Conservation (phyloP, 1,140 invertebrate species). For the Magallana gigas region DNA sequence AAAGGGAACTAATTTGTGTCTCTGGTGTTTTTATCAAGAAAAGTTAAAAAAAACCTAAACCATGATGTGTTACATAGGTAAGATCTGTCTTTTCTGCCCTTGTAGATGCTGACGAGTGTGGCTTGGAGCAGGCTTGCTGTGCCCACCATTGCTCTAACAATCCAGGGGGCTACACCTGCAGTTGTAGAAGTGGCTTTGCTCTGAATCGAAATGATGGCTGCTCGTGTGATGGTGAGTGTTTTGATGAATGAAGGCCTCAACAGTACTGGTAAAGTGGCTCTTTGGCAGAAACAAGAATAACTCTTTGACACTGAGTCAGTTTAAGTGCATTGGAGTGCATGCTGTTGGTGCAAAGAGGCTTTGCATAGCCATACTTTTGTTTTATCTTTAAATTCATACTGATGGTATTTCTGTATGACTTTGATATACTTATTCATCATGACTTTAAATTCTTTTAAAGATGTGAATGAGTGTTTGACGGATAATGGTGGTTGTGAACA, state of each 20-base stretch:
- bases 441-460: slow-evolving; percentile 76
- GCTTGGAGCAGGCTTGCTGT: slow-evolving; percentile 69
- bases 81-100: background rate
- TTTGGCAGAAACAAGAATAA: background rate
- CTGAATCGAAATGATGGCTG: slow-evolving; percentile 69
- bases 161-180: slow-evolving; percentile 73
- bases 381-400: background rate
- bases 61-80: too few species aligned
- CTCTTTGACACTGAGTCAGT: background rate
- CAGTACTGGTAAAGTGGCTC: background rate
- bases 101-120: slow-evolving; percentile 80
- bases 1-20: too few species aligned
- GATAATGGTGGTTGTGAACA: slow-evolving; percentile 86
- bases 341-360: background rate
- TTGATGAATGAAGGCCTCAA: too few species aligned
- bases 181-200: slow-evolving; percentile 70
- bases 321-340: background rate
- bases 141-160: slow-evolving; percentile 81
- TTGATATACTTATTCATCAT: too few species aligned
- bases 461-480: slow-evolving; percentile 93
- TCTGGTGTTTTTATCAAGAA: too few species aligned
- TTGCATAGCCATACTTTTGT: background rate
- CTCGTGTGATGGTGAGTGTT: slow-evolving; percentile 69
- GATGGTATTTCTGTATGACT: too few species aligned
- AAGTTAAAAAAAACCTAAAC: too few species aligned